Evolutionary conservation across 2,888 invertebrate species (phyloP), one percentile per base, ranked within the genome.

Genomic region (Dorcus parallelipipedus): DNA sequence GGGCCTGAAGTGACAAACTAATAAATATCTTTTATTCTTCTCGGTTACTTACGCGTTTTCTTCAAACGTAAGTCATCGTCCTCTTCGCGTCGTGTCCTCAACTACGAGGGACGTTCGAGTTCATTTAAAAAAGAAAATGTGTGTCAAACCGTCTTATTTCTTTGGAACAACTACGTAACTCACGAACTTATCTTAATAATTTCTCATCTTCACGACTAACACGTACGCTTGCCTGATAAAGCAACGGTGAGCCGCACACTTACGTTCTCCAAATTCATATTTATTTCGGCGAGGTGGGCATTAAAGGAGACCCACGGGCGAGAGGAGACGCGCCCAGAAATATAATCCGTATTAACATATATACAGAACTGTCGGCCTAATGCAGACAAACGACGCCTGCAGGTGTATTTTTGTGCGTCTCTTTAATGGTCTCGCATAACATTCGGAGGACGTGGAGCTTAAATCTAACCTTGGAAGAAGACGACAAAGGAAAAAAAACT

Each of bases 1-100:
- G 33, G 43, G 52, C 40, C 38, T 33, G 45, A 52, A 52, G 57
- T 52, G 57, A 52, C 57, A 57, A 57, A 58, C 53, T 50, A 50
- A 53, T 54, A 58, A 58, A 58, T 58, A 57, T 57, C 57, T 53
- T 54, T 54, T 58, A 58, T 53, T 58, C 26, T 33, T 33, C 49
- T 53, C 53, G 54, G 53, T 50, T 53, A 58, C 53, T 58, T 58
- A 47, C 53, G 49, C 41, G 47, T 49, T 49, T 33, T 33, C 26
- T 20, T 20, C 20, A 20, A 20, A 20, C 20, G 20, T 20, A 20
- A 20, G 20, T 20, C 20, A 20, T 20, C 20, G 20, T 40, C 51
- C 40, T 38, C 51, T 17, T 39, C 9, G 51, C 51, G 38, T 20
- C 20, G 20, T 2, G 20, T 20, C 41, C 26, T 47, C 23, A 47